Percentiles rank a stretch among this genome's conserved stretches.
Evolutionary conservation across 1,140 invertebrate species (phyloP).

Genomic region (Drosophila kurseongensis): DNA sequence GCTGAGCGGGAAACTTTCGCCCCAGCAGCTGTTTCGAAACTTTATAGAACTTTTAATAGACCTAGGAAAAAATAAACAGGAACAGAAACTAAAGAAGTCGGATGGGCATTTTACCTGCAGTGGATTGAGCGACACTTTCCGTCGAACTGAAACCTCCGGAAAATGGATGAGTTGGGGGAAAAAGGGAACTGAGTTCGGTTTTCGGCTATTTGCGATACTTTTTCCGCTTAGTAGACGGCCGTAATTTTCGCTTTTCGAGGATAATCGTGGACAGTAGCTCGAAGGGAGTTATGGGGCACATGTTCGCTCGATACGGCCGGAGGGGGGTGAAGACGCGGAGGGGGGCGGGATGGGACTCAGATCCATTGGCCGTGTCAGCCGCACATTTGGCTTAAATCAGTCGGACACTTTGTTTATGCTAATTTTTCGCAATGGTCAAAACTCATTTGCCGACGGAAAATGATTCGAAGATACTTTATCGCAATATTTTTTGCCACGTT

Average conservation of each 20-base stretch:
- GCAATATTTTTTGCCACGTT: constrained; percentile 25
- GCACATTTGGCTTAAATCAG: constrained; percentile 35
- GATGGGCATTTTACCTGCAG: constrained; percentile 15
- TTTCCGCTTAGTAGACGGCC: constrained; percentile 76
- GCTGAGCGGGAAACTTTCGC: constrained; percentile 26
- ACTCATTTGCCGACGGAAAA: constrained; percentile 49
- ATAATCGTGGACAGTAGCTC: constrained; percentile 75
- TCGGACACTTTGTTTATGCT: constrained; percentile 12
- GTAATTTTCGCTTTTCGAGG: constrained; percentile 77
- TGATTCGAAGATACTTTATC: constrained; percentile 19
- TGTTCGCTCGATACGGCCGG: constrained; percentile 63
- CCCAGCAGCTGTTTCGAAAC: constrained; percentile 31
- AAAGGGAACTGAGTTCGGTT: neutral
- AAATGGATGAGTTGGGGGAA: constrained; percentile 20
- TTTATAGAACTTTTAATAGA: constrained; percentile 35
- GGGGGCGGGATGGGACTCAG: constrained; percentile 30
- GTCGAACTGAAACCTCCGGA: constrained; percentile 45
- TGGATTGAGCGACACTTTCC: constrained; percentile 23
- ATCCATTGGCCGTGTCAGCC: constrained; percentile 47
- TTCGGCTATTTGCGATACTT: constrained; percentile 74
- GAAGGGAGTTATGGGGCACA: constrained; percentile 72
- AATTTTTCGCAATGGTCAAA: constrained; percentile 5
- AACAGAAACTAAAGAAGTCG: neutral
- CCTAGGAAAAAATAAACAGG: constrained; percentile 8
- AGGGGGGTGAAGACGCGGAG: constrained; percentile 28